Base-by-base conservation (phyloP, 2,113 vertebrate genomes). In the Podarcis muralis region DNA sequence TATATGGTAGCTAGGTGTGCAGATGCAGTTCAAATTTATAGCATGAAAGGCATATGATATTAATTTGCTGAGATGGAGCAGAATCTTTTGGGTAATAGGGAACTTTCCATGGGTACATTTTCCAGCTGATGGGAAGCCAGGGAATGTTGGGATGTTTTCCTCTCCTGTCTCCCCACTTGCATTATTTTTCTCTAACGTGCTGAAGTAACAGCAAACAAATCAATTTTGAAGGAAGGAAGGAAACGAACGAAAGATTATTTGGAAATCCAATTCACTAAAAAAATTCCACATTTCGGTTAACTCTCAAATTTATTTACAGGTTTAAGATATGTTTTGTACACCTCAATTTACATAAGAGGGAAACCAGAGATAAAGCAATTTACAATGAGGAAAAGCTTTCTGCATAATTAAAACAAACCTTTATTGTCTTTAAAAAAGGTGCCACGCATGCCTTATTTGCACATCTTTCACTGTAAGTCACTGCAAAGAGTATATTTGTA, bases 301-400 rank as follows among this genome's bases (percentile, higher is more conserved):
- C 89, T 93, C 65, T 93, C 87, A 48, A 85, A 93, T 97, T 95
- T 95, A 96, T 94, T 96, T 94, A 95, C 88, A 95, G 91, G 48
- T 93, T 91, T 86, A 88, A 89, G 80, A 89, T 87, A 90, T 93
- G 93, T 90, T 93, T 88, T 90, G 92, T 94, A 94, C 88, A 96
- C 90, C 84, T 96, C 89, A 85, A 88, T 96, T 93, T 96, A 95
- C 90, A 94, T 11, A 84, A 65, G 69, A 91, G 80, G 84, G 90
- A 94, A 92, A 89, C 35, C 43, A 77, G 32, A 82, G 79, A 91
- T 95, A 94, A 91, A 94, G 77, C 84, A 88, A 84, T 88, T 90
- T 87, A 94, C 83, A 94, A 27, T 62, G 80, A 91, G 90, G 84
- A 88, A 91, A 91, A 88, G 59, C 81, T 92, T 72, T 87, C 76